Evolutionary conservation across 2,888 invertebrate species (phyloP), one percentile per base, ranked within the genome.

Genomic region (Dynastes hyllus): DNA sequence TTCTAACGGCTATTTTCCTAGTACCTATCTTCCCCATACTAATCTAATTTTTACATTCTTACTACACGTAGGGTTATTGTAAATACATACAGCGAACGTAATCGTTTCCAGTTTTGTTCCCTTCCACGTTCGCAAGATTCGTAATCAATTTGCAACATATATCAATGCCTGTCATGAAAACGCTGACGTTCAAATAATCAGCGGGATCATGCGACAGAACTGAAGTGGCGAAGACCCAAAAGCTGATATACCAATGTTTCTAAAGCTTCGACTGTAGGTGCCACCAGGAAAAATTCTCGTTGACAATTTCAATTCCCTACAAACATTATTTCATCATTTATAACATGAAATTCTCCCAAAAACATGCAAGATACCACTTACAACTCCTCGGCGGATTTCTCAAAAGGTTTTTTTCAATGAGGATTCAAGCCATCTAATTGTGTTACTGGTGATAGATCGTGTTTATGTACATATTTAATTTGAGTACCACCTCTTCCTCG

Each of bases 181-280:
- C 92, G 13, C 93, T 92, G 73, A 94, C 94, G 80, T 93, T 93
- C 13, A 99, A 90, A 85, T 91, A 95, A 87, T 99, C 98, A 87
- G 99, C 93, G 87, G 98, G 95, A 88, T 97, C 97, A 86, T 99
- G 99, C 1, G 98, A 91, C 1, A 95, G 91, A 1, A 97, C 93
- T 0, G 94, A 94, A 0, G 97, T 97, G 98, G 97, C 0, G 97
- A 96, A 89, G 98, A 97, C 16, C 98, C 96, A 80, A 98, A 90
- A 0, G 96, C 96, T 1, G 95, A 95, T 77, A 95, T 91, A 9
- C 95, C 96, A 55, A 92, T 91, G 85, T 90, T 89, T 85, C 98
- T 92, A n/a, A 98, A 89, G 86, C 93, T 97, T 81, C 97, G 92
- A 86, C 95, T 16, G n/a, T n/a, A n/a, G n/a, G 16, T 16, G 55